Percentiles rank a stretch among this genome's conserved stretches.
Evolutionary conservation across 2,113 vertebrate species (phyloP).

Genomic region (Cyanoramphus novaezelandiae): DNA sequence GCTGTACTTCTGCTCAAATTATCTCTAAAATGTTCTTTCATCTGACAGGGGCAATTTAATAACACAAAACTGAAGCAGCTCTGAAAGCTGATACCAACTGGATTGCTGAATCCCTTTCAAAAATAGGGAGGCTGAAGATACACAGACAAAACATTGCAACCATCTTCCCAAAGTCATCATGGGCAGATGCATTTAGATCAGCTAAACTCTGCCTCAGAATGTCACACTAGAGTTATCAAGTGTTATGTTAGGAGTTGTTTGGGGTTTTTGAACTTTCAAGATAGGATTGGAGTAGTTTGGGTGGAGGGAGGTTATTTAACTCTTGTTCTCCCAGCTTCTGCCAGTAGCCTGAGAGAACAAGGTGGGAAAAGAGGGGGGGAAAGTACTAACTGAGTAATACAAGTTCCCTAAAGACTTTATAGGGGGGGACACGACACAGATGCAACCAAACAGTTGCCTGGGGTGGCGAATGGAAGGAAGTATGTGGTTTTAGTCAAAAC

Average conservation of each 20-base stretch:
- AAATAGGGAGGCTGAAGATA: not conserved
- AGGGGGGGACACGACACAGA: not conserved
- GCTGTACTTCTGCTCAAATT: not conserved
- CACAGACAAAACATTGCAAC: not conserved
- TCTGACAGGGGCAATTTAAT: not conserved
- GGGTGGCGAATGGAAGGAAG: not conserved
- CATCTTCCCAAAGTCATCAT: not conserved
- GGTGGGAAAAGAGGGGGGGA: not conserved
- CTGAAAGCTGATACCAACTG: not conserved
- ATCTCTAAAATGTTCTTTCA: not conserved
- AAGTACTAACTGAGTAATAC: not conserved
- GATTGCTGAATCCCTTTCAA: not conserved
- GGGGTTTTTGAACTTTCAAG: accelerated
- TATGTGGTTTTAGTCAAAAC: not conserved
- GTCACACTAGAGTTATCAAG: not conserved
- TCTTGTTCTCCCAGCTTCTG: not conserved
- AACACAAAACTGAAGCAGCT: not conserved
- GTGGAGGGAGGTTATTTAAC: not conserved
- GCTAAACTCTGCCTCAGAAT: not conserved
- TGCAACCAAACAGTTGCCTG: not conserved
- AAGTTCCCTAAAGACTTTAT: not conserved
- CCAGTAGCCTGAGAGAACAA: not conserved
- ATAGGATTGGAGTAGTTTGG: not conserved
- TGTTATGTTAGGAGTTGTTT: not conserved
- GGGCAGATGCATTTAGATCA: not conserved